Evolutionary conservation across 2,797 vertebrate species (phyloP).

Genomic region (Notolepis coatsorum): DNA sequence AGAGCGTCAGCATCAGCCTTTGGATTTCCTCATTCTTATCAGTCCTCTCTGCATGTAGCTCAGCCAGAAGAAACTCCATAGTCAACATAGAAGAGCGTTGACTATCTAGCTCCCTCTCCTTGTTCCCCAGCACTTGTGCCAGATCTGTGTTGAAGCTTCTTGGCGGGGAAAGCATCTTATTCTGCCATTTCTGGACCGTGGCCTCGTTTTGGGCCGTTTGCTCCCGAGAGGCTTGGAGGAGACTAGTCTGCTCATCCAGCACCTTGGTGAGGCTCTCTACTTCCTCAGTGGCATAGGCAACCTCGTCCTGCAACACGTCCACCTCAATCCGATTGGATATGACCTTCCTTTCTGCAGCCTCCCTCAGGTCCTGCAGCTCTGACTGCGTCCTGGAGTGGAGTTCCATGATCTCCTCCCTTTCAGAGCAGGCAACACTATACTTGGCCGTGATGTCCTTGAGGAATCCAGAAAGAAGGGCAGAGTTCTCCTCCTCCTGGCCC

Average conservation of each 20-base stretch:
- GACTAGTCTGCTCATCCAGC: slow-evolving; percentile 76
- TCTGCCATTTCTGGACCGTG: slow-evolving; percentile 77
- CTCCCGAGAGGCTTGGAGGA: slow-evolving; percentile 78
- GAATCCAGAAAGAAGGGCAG: slow-evolving; percentile 85
- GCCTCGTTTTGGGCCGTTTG: slow-evolving; percentile 75
- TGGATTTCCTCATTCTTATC: too few species aligned
- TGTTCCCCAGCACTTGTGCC: too few species aligned
- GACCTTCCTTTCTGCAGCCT: slow-evolving; percentile 80
- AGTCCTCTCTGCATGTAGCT: too few species aligned
- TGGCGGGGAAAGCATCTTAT: slow-evolving; percentile 82
- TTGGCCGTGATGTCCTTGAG: slow-evolving; percentile 89
- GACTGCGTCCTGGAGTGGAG: slow-evolving; percentile 78
- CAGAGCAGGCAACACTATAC: slow-evolving; percentile 79
- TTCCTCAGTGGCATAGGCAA: slow-evolving; percentile 82
- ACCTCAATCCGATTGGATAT: slow-evolving; percentile 92
- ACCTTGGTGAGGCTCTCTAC: slow-evolving; percentile 82
- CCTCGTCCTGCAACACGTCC: slow-evolving; percentile 86
- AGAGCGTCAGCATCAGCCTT: slow-evolving; percentile 78
- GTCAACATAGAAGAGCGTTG: too few species aligned
- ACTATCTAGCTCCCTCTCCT: too few species aligned
- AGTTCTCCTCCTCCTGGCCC: slow-evolving; percentile 84
- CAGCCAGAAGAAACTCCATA: too few species aligned
- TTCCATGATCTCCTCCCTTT: slow-evolving; percentile 81
- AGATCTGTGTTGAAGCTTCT: too few species aligned
- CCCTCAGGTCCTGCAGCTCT: slow-evolving; percentile 85